Percentiles rank a stretch among this genome's conserved stretches.
These are phyloP conservation scores for Heliopora coerulea DNA, from an alignment of 92 coral and sea anemone genomes.

Conservation along the genomic window DNA sequence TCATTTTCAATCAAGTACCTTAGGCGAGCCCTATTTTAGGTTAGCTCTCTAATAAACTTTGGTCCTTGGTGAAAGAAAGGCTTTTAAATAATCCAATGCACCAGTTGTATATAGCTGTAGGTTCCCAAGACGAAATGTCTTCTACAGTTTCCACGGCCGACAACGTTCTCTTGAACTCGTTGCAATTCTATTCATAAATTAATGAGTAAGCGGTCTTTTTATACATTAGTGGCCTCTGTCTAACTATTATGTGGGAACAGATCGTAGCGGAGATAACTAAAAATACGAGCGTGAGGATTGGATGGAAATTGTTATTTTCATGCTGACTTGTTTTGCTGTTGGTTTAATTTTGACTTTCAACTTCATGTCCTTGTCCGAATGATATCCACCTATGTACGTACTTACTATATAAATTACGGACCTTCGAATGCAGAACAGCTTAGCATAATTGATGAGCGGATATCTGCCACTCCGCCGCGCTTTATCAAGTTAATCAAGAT, in stretches of 20 bases:
- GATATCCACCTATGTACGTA: not conserved
- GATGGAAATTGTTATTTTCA: no score
- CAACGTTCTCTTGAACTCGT: slow-evolving; percentile 2
- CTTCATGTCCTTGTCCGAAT: not conserved
- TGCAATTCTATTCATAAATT: slow-evolving; percentile 12
- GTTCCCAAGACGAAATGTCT: not conserved
- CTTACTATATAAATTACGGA: not conserved
- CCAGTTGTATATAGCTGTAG: no score
- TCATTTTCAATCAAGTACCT: not conserved
- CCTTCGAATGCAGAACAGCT: slow-evolving; percentile 4
- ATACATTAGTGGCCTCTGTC: not conserved
- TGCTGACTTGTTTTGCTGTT: no score
- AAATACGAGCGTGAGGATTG: no score
- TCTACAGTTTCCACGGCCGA: not conserved
- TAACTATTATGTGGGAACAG: slow-evolving; percentile 1
- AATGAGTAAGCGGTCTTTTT: slow-evolving; percentile 4
- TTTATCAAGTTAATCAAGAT: slow-evolving; percentile 29
- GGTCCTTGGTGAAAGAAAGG: no score
- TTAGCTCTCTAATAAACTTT: no score
- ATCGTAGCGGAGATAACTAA: no score
- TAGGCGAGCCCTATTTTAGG: no score
- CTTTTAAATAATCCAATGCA: no score
- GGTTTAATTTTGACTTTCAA: not conserved
- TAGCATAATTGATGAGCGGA: slow-evolving; percentile 34
- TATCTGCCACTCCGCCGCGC: slow-evolving; percentile 3